phyloP scores from a whole-genome alignment of 2,113 vertebrate species.

The Heliornis fulica region DNA sequence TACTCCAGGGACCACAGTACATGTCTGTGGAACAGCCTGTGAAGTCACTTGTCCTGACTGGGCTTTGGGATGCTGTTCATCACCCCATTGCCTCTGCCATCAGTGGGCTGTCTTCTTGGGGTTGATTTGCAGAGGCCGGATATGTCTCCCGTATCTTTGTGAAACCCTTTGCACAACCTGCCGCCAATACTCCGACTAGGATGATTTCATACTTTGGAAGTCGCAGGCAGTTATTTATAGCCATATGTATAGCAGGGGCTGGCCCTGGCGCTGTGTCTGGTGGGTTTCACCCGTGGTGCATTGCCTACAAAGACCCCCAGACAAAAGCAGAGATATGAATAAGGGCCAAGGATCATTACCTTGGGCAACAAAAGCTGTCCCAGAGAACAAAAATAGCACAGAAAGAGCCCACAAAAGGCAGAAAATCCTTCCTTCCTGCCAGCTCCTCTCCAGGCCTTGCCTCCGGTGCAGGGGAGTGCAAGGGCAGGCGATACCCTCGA shows the following conservation, averaged over 20 bases:
- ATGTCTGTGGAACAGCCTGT: background rate
- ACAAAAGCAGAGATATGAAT: slow-evolving; percentile 62
- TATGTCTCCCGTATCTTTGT: background rate
- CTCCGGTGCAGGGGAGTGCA: slow-evolving; percentile 40
- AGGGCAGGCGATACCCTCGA: slow-evolving; percentile 33
- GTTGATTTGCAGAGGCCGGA: rapidly evolving
- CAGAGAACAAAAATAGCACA: slow-evolving; percentile 54
- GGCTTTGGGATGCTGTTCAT: background rate
- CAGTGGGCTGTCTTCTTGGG: background rate
- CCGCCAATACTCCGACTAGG: background rate
- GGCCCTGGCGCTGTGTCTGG: background rate
- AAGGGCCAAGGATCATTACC: slow-evolving; percentile 66
- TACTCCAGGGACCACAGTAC: background rate
- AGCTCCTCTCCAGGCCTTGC: slow-evolving; percentile 4
- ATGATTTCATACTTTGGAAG: background rate
- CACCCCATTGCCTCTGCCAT: background rate
- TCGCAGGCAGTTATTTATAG: background rate
- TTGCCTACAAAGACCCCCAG: background rate
- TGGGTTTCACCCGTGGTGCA: background rate
- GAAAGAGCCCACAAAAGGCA: slow-evolving; percentile 62
- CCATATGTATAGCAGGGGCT: background rate
- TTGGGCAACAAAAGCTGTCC: slow-evolving; percentile 57
- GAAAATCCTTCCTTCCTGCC: slow-evolving; percentile 68
- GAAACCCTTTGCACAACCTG: background rate
- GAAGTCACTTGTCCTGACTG: background rate